These are phyloP conservation scores for Nomia melanderi DNA, from an alignment of 1,140 invertebrate species.

Conservation along the genomic window DNA sequence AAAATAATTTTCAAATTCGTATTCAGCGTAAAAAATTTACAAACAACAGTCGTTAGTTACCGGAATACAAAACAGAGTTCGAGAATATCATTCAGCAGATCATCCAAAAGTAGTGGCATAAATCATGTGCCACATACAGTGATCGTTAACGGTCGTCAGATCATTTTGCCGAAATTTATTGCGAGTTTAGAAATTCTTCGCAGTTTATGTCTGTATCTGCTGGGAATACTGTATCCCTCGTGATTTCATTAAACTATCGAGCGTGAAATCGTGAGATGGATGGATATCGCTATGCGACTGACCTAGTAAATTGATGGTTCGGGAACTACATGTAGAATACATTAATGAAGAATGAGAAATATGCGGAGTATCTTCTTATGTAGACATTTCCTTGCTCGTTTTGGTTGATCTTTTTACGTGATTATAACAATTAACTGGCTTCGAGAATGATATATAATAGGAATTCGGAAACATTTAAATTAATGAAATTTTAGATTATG, in stretches of 20 bases:
- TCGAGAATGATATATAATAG: too few species aligned
- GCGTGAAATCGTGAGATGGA: neutral
- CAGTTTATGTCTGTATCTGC: neutral
- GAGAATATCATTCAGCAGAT: slow-evolving; percentile 13
- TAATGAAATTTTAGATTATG: too few species aligned
- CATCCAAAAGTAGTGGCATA: slow-evolving; percentile 24
- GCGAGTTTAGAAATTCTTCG: neutral
- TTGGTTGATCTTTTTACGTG: too few species aligned
- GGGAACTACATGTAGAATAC: neutral
- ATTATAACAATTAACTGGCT: too few species aligned
- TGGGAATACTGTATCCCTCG: neutral
- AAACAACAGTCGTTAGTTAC: too few species aligned
- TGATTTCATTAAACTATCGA: neutral
- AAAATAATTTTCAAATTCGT: too few species aligned
- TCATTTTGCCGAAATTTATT: slow-evolving; percentile 25
- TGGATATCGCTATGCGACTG: neutral
- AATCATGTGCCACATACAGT: slow-evolving; percentile 6
- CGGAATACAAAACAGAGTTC: too few species aligned
- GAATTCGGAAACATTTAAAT: too few species aligned
- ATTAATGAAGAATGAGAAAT: too few species aligned
- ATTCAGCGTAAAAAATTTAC: too few species aligned
- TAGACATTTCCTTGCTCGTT: too few species aligned
- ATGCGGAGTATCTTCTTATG: too few species aligned
- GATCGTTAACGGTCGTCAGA: neutral
- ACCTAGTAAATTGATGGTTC: neutral